Base-by-base conservation (phyloP, 2,797 vertebrate genomes). In the Cirrhinus mrigala region DNA sequence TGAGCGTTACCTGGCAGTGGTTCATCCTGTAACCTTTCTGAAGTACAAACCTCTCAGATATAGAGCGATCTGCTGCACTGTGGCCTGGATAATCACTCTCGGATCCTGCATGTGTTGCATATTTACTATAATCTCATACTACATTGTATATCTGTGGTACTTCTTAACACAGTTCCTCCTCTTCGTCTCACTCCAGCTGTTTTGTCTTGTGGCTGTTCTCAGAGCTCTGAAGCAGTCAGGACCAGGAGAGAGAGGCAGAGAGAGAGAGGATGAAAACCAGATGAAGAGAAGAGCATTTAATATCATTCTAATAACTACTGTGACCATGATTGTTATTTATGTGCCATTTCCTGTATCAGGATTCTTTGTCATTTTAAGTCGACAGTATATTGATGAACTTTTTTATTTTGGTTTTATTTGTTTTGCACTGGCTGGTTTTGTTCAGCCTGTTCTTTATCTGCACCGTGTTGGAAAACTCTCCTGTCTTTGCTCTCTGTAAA, bases 221-320 rank as follows among this genome's bases (percentile, higher is more conserved):
- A 56, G 20, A 56, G 54, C 54, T 56, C 54, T 56, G 58, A 76
- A 76, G 29, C 60, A 76, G 29, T 66, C 82, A 52, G 82, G 82
- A 66, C 71, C 82, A 66, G 82, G 71, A 44, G 79, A 69, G 64
- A 79, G 29, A n/a, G 54, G 60, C 14, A 85, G 18, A n/a, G 27
- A 84, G 29, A 85, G 14, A 75, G 37, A 70, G 40, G 37, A 40
- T 88, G 91, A 58, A 44, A 83, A 92, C 89, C 89, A 92, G 85
- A 91, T 83, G 75, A 82, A 90, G 90, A 92, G 89, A 10, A 90
- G 90, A 86, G 89, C 56, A 79, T 93, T 92, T 82, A 85, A 83
- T 29, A 37, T 93, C 88, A 92, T 89, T 77, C 12, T 79, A 2
- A 46, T 77, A 1, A 85, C 29, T 86, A 88, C 88, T 89, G 87